Percentiles rank a stretch among this genome's conserved stretches.
phyloP scores from a whole-genome alignment of 2,797 vertebrate genomes.

The Ptychadena robeensis region DNA sequence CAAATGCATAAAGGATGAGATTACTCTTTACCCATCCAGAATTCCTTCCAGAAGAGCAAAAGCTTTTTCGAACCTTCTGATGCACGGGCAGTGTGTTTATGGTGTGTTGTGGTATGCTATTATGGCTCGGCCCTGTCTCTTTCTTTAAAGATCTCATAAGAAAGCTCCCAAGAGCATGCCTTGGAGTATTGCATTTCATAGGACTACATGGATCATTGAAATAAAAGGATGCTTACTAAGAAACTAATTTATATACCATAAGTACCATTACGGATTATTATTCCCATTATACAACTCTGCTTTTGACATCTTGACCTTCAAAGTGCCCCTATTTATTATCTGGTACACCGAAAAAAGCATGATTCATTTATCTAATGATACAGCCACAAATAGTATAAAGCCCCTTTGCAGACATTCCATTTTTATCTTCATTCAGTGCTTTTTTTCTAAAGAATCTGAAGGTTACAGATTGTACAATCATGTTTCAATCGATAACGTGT shows the following conservation, averaged over 20 bases:
- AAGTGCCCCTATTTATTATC: slow-evolving; percentile 71
- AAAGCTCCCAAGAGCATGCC: background rate
- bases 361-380: slow-evolving; percentile 70
- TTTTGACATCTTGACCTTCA: slow-evolving; percentile 73
- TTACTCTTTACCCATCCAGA: background rate
- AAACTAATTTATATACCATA: slow-evolving; percentile 69
- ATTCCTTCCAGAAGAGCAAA: background rate
- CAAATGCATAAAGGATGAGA: background rate
- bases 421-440: slow-evolving; percentile 21
- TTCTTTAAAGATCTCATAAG: slow-evolving; percentile 12
- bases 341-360: slow-evolving; percentile 44
- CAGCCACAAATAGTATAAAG: slow-evolving; percentile 40
- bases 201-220: slow-evolving; percentile 11
- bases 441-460: slow-evolving; percentile 31
- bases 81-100: background rate
- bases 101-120: background rate
- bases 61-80: background rate
- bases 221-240: slow-evolving; percentile 66
- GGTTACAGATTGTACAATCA: slow-evolving; percentile 5
- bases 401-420: slow-evolving; percentile 15
- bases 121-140: background rate
- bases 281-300: slow-evolving; percentile 73
- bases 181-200: background rate
- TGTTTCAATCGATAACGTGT: slow-evolving; percentile 19
- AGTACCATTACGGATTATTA: slow-evolving; percentile 75